Conservation (phyloP, 30 jellyfish, hydroid and myxozoan genomes). For the Aurelia sp. region DNA sequence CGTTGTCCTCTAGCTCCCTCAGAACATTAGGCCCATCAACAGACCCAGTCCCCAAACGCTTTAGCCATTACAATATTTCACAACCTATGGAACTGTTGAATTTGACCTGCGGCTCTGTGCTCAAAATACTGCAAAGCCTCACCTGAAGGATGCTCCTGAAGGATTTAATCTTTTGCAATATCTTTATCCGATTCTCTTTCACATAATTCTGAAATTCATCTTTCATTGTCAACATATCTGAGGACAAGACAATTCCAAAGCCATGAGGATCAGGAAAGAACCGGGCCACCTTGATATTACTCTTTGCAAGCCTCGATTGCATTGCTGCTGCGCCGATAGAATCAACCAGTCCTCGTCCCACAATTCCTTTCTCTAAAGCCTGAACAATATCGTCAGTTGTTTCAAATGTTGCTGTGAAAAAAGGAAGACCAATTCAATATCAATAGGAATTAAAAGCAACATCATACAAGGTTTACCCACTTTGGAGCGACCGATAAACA, state of each 20-base stretch:
- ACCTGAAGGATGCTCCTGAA: slow-evolving; percentile 2
- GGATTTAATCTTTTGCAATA: slow-evolving; percentile 4
- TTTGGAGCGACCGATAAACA: too few relatives aligned
- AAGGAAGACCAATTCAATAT: not conserved
- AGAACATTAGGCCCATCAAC: too few relatives aligned
- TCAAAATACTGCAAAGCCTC: not conserved
- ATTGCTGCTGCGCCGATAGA: slow-evolving; percentile 61
- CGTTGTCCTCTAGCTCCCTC: too few relatives aligned
- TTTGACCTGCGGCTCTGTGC: not conserved
- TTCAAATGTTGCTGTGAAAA: not conserved
- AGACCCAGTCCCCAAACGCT: too few relatives aligned
- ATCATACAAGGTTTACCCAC: too few relatives aligned
- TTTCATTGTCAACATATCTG: slow-evolving; percentile 51
- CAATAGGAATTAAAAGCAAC: too few relatives aligned
- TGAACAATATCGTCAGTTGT: slow-evolving; percentile 9
- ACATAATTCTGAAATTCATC: slow-evolving; percentile 41
- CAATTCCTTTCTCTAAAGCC: slow-evolving; percentile 50
- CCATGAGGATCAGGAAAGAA: slow-evolving; percentile 63
- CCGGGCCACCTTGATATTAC: slow-evolving; percentile 29
- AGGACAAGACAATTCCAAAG: slow-evolving; percentile 61
- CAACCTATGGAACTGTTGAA: not conserved
- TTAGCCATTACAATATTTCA: too few relatives aligned
- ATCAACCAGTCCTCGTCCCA: slow-evolving; percentile 63
- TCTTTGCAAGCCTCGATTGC: slow-evolving; percentile 26
- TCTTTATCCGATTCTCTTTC: slow-evolving; percentile 4